These are phyloP conservation scores for Acleris emargana DNA, from an alignment of 2,888 invertebrate species.

Conservation along the genomic window DNA sequence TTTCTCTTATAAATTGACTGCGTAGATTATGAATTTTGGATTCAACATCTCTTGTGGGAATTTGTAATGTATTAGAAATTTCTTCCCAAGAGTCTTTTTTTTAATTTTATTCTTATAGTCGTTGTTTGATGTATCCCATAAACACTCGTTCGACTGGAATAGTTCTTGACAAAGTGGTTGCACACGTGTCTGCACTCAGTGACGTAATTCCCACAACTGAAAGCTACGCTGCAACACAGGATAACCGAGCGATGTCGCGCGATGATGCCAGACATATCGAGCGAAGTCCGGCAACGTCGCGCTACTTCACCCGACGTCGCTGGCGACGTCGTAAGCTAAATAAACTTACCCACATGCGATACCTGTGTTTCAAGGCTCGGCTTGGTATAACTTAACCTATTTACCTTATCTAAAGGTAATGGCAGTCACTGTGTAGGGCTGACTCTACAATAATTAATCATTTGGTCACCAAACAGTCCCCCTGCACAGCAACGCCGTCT, in stretches of 20 bases:
- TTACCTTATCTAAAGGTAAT: no score
- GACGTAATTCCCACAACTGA: constrained; percentile 19
- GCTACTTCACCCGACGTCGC: background rate
- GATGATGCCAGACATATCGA: background rate
- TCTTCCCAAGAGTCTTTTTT: constrained; percentile 20
- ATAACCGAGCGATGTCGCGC: constrained; percentile 1
- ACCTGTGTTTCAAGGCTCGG: no score
- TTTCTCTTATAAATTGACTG: constrained; percentile 26
- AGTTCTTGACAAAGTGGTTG: constrained; percentile 26
- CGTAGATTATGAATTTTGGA: constrained; percentile 22
- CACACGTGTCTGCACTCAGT: constrained; percentile 25
- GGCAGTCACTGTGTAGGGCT: no score
- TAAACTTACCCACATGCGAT: no score
- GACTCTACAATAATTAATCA: no score
- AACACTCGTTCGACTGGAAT: constrained; percentile 30
- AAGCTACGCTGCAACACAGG: background rate
- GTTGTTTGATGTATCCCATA: constrained; percentile 18
- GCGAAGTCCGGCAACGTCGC: background rate
- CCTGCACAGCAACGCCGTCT: no score
- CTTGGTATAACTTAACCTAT: no score
- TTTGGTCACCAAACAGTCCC: no score
- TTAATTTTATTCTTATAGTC: constrained; percentile 19
- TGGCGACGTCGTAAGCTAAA: no score
- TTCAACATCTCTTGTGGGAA: constrained; percentile 19
- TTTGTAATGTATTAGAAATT: constrained; percentile 13